Conservation (phyloP, 30 jellyfish, hydroid and myxozoan species). For the Aurelia aurita region DNA sequence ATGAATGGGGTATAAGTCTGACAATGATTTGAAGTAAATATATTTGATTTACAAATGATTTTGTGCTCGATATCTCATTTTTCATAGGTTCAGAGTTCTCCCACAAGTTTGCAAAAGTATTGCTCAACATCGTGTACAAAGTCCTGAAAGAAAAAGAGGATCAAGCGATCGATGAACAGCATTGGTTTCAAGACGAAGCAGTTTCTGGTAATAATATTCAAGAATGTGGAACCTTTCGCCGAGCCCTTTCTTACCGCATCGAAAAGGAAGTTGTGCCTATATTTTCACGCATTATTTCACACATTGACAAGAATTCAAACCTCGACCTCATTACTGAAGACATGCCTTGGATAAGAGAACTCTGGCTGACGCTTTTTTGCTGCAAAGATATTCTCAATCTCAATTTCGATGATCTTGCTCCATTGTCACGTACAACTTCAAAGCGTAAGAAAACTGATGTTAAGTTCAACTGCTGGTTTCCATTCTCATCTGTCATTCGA, state of each 20-base stretch:
- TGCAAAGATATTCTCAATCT: constrained; percentile 25
- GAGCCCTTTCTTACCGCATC: constrained; percentile 72
- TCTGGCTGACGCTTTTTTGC: constrained; percentile 32
- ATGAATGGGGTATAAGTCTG: no score
- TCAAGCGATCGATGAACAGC: constrained; percentile 19
- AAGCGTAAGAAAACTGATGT: constrained; percentile 20
- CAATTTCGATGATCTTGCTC: not conserved
- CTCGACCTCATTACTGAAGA: constrained; percentile 39
- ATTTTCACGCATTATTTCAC: constrained; percentile 28
- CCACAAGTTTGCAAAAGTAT: constrained; percentile 7
- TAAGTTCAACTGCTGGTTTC: constrained; percentile 24
- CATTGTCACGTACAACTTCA: not conserved
- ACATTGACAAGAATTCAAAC: constrained; percentile 57
- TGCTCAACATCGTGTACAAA: constrained; percentile 25
- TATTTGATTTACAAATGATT: no score
- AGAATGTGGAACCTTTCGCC: constrained; percentile 85
- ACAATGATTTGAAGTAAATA: no score
- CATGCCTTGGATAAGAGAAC: constrained; percentile 12
- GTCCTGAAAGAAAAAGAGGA: constrained; percentile 34
- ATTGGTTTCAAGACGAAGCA: constrained; percentile 84
- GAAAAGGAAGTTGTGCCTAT: constrained; percentile 67
- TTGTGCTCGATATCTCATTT: no score
- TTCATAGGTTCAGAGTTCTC: not conserved
- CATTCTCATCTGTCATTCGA: constrained; percentile 39
- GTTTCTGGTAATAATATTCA: constrained; percentile 62